Evolutionary conservation across 2,797 vertebrate species (phyloP).

Genomic region (Lates japonicus): DNA sequence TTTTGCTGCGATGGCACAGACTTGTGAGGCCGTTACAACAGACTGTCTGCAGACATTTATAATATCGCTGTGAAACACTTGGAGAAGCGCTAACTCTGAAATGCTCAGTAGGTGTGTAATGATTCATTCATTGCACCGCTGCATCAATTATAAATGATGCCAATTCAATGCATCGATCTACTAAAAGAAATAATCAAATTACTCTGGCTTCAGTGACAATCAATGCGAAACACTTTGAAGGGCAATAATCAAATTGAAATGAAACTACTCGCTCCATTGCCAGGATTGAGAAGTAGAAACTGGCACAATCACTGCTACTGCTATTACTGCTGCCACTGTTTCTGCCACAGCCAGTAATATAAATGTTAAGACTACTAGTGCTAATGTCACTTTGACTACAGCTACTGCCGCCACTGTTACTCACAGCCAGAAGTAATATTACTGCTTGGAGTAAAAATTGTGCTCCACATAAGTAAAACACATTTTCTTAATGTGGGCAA

Average conservation of each 20-base stretch:
- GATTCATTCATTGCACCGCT: slow-evolving; percentile 21
- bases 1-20: slow-evolving; percentile 39
- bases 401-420: slow-evolving; percentile 14
- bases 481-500: not conserved
- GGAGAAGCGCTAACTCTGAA: slow-evolving; percentile 11
- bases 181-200: slow-evolving; percentile 50
- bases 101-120: slow-evolving; percentile 21
- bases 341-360: slow-evolving; percentile 22
- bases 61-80: slow-evolving; percentile 19
- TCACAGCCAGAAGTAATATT: slow-evolving; percentile 10
- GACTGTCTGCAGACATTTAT: slow-evolving; percentile 44
- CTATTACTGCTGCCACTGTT: slow-evolving; percentile 15
- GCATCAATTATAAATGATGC: slow-evolving; percentile 41
- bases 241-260: slow-evolving; percentile 52
- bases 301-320: slow-evolving; percentile 25
- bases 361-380: slow-evolving; percentile 28
- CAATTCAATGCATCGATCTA: slow-evolving; percentile 46
- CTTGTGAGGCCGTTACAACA: slow-evolving; percentile 30
- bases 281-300: slow-evolving; percentile 46
- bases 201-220: slow-evolving; percentile 24
- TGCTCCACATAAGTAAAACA: not conserved
- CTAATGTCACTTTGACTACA: slow-evolving; percentile 20
- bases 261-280: slow-evolving; percentile 26
- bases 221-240: slow-evolving; percentile 36
- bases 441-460: slow-evolving; percentile 3